phyloP scores from a whole-genome alignment of 2,113 vertebrate genomes.

The Zapus hudsonius region DNA sequence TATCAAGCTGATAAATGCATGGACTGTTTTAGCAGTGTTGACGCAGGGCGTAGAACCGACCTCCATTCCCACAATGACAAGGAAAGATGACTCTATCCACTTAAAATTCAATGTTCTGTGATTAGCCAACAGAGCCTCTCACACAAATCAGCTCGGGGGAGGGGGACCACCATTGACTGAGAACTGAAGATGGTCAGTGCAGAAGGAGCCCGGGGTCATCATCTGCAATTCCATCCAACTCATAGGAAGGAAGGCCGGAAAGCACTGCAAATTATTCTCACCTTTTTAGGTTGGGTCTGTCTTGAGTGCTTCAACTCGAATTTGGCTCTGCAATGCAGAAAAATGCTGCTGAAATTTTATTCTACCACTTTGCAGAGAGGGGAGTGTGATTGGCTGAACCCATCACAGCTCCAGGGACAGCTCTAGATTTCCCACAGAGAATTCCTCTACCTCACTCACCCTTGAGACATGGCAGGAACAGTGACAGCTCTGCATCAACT shows the following conservation, averaged over 20 bases:
- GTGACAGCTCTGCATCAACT: background rate
- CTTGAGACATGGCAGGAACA: background rate
- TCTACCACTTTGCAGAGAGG: background rate
- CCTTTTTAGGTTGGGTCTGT: background rate
- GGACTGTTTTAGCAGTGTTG: slow-evolving; percentile 58
- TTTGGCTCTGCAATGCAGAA: background rate
- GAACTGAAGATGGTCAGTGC: background rate
- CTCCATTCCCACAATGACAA: slow-evolving; percentile 48
- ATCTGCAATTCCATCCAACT: background rate
- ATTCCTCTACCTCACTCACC: accelerated
- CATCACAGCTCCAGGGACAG: accelerated
- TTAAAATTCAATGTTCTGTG: slow-evolving; percentile 44
- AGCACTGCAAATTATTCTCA: background rate
- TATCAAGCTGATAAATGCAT: slow-evolving; percentile 60
- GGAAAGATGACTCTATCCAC: slow-evolving; percentile 62
- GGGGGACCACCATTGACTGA: background rate
- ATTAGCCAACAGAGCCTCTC: slow-evolving; percentile 40
- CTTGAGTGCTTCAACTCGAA: background rate
- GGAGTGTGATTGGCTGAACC: background rate
- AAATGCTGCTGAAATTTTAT: background rate
- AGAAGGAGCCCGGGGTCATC: background rate
- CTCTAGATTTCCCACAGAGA: too few species aligned
- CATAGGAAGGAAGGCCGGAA: background rate
- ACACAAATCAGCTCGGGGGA: slow-evolving; percentile 29
- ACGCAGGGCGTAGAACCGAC: slow-evolving; percentile 1